Base-by-base conservation (phyloP, 2,797 vertebrate genomes). In the Nyctalus aviator region DNA sequence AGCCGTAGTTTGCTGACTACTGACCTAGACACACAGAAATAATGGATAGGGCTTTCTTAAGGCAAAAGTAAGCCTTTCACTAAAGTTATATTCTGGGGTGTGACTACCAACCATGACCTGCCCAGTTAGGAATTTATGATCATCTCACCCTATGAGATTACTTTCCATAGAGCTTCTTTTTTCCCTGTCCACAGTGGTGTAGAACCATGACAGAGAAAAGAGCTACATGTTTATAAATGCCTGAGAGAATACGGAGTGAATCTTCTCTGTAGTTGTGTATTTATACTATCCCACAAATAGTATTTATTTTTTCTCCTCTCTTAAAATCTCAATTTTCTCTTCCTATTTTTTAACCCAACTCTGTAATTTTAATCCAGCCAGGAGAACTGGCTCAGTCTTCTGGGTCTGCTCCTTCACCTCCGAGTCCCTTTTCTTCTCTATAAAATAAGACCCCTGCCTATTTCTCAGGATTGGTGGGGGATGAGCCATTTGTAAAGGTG, bases 271-370 rank as follows among this genome's bases (percentile, higher is more conserved):
- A 27, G 55, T 81, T 93, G 73, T 76, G 4, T 88, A 72, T 91
- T 46, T 64, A 68, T 66, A 84, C 12, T 18, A 4, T 50, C 2
- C 66, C 18, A 59, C 25, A 77, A 48, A n/a, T 37, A 82, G 30
- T 88, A 59, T 66, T 84, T 89, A 62, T 75, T 68, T 32, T 76
- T 73, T 93, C 46, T 79, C 30, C 44, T 12, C 35, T 93, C 37
- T 88, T 88, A 77, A 77, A 77, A 93, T 27, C 46, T 85, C n/a
- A 57, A 8, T 37, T 77, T 95, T 57, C 10, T 77, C 12, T 76
- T 95, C 72, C n/a, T 81, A 3, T 71, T 35, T 81, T 73, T 55
- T 41, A 78, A 86, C 4, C n/a, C 46, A 75, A 23, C 11, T 55
- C 23, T 88, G 1, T 37, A 84, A 37, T 76, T 95, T 92, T 41